Evolutionary conservation across 2,113 vertebrate genomes (phyloP), one percentile per base, ranked within the genome.

Genomic region (Condylura cristata): DNA sequence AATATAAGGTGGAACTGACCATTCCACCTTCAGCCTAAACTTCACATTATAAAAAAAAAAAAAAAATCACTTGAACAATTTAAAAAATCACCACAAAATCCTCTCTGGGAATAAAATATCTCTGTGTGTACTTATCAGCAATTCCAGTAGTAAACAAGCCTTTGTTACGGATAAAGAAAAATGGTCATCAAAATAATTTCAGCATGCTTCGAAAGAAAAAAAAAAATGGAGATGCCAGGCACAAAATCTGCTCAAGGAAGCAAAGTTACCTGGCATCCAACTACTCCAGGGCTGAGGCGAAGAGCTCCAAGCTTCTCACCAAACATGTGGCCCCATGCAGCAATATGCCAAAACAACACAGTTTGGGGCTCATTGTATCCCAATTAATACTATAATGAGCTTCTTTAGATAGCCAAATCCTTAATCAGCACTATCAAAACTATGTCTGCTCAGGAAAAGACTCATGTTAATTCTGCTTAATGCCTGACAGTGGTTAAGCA

Each of bases 321-420:
- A 96, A 95, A 97, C 97, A 96, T 90, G 95, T 96, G 97, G 97
- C 97, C 97, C 96, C 97, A 96, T 46, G 95, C 96, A 98, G 98
- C 97, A 98, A 98, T 97, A 97, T 96, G 97, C 98, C 98, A 98
- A 98, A 98, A 98, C 98, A 98, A 98, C 98, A 98, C 98, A 98
- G 98, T 98, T 98, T 98, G 98, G 98, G 98, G 97, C 96, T 98
- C 97, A 98, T 98, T 98, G 98, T 98, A 97, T 97, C 97, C 98
- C 98, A 99, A 98, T 99, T 98, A 99, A 98, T 98, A 98, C 97
- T 97, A 96, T 98, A 98, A 98, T 98, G 98, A 99, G 98, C 97
- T 98, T 98, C 98, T 97, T 98, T 97, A 97, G 98, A 98, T 98
- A 98, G 97, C 98, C 98, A 98, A 97, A 98, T 98, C 98, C 98